Conservation (phyloP, 2,888 invertebrate species). For the Phasia obesa region DNA sequence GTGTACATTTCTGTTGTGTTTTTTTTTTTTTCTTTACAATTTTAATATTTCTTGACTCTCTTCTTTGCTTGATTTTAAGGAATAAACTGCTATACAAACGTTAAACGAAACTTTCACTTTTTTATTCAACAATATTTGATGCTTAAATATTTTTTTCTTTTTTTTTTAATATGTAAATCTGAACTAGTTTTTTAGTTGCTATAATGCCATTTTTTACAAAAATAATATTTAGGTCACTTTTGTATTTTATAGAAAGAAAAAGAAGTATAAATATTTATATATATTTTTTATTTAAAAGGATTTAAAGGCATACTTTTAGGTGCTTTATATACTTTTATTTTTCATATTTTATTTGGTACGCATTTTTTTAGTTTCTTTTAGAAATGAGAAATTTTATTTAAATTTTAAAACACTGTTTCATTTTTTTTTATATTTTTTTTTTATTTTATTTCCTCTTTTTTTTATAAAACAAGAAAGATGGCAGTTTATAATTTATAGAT, state of each 20-base stretch:
- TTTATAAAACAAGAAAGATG: slow-evolving; percentile 11
- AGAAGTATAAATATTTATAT: neutral
- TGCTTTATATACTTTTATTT: neutral
- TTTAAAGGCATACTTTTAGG: slow-evolving; percentile 13
- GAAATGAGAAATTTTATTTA: neutral
- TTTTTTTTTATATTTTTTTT: neutral
- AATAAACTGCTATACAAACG: neutral
- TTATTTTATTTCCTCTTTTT: neutral
- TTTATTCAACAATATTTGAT: slow-evolving; percentile 9
- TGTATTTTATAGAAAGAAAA: neutral
- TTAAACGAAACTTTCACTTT: slow-evolving; percentile 54
- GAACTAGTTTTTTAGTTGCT: slow-evolving; percentile 18
- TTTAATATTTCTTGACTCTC: neutral
- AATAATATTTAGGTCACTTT: slow-evolving; percentile 64
- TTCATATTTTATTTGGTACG: neutral
- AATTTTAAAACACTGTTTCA: neutral
- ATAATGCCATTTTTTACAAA: neutral
- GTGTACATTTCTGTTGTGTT: neutral
- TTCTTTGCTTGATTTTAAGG: neutral
- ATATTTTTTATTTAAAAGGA: neutral
- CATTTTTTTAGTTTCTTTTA: neutral
- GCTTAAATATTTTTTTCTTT: neutral
- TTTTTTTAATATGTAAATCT: slow-evolving; percentile 32
- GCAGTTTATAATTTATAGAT: slow-evolving; percentile 46
- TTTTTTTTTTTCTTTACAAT: neutral